Conservation (phyloP, 2,797 vertebrate species). For the Pogonophryne albipinna region DNA sequence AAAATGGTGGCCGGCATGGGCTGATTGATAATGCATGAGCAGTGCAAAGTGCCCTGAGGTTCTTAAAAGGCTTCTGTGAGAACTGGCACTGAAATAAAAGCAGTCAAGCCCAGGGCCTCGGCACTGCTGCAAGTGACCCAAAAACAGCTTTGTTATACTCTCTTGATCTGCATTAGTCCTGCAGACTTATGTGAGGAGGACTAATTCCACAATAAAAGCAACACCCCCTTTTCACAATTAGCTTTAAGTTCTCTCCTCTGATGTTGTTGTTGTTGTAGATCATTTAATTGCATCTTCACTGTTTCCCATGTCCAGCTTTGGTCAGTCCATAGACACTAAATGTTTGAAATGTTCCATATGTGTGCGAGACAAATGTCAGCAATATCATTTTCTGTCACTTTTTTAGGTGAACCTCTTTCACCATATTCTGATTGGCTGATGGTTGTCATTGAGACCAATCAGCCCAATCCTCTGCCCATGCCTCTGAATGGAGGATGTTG, state of each 20-base stretch:
- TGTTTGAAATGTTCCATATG: not conserved
- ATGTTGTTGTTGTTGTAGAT: not conserved
- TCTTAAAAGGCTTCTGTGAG: slow-evolving; percentile 63
- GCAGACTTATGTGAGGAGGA: slow-evolving; percentile 1
- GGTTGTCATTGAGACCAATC: slow-evolving; percentile 92
- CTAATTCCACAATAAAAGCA: slow-evolving; percentile 16
- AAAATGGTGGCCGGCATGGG: slow-evolving; percentile 39
- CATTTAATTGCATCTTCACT: not conserved
- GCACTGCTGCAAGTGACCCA: slow-evolving; percentile 48
- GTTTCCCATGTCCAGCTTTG: not conserved
- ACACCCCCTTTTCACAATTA: not conserved
- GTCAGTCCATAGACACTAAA: not conserved
- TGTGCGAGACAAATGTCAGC: not conserved
- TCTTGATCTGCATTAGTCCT: slow-evolving; percentile 20
- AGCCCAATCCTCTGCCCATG: slow-evolving; percentile 95
- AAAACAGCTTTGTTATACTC: slow-evolving; percentile 43
- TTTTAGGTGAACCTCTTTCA: slow-evolving; percentile 92
- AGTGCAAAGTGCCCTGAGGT: slow-evolving; percentile 45
- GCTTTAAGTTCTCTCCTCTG: not conserved
- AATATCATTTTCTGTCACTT: slow-evolving; percentile 9
- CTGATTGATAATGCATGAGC: slow-evolving; percentile 70
- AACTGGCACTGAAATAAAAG: slow-evolving; percentile 66
- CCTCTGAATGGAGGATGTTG: slow-evolving; percentile 96
- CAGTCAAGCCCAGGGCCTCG: slow-evolving; percentile 33
- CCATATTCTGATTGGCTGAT: slow-evolving; percentile 95